These are phyloP conservation scores for Chloroceryle aenea DNA, from an alignment of 2,113 vertebrate species.

Conservation along the genomic window DNA sequence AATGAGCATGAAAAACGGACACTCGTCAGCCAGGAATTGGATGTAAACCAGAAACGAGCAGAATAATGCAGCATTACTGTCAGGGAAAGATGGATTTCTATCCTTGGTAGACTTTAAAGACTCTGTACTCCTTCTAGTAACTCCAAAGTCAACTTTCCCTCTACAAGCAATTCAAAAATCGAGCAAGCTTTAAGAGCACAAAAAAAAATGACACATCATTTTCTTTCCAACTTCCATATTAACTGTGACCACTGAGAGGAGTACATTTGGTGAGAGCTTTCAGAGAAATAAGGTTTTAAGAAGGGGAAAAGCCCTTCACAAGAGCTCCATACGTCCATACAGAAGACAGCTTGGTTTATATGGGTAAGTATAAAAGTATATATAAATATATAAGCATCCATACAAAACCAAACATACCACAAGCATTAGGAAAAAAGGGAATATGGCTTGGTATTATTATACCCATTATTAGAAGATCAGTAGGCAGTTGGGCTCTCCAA, in stretches of 20 bases:
- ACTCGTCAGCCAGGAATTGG: constrained; percentile 72
- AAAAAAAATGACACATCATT: background rate
- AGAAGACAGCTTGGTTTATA: background rate
- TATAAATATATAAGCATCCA: background rate
- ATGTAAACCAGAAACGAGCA: constrained; percentile 67
- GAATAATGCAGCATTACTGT: constrained; percentile 65
- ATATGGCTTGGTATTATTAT: background rate
- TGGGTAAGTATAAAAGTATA: background rate
- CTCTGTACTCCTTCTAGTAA: constrained; percentile 38
- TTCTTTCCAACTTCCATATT: background rate
- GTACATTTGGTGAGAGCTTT: background rate
- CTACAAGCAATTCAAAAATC: constrained; percentile 8
- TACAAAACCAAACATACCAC: background rate
- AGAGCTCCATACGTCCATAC: background rate
- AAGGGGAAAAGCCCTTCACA: background rate
- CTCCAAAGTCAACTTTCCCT: background rate
- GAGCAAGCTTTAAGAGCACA: background rate
- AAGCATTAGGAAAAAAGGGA: background rate
- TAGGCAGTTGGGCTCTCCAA: background rate
- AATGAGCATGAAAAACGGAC: constrained; percentile 73
- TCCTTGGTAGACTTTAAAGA: constrained; percentile 68
- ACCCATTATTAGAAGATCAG: background rate
- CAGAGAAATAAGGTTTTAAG: constrained; percentile 4
- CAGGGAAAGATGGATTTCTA: constrained; percentile 71
- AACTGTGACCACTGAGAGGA: background rate